phyloP scores from a whole-genome alignment of 2,797 vertebrate species.

The Sus cebifrons region DNA sequence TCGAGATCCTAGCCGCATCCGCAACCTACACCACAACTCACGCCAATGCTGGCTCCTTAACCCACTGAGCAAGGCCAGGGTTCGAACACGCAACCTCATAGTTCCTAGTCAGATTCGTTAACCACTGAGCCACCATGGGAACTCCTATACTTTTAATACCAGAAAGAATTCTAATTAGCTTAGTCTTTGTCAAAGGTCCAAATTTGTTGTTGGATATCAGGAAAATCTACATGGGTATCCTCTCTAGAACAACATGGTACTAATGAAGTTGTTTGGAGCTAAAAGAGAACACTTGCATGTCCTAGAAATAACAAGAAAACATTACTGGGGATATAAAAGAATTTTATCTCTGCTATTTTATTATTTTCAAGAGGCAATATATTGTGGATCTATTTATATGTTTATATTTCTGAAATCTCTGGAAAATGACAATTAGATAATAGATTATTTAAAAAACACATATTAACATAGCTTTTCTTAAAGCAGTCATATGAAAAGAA shows the following conservation, averaged over 20 bases:
- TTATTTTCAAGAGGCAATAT: background rate
- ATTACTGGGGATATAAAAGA: background rate
- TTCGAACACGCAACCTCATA: too few species aligned
- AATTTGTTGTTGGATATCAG: background rate
- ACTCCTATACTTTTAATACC: background rate
- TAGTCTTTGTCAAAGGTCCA: background rate
- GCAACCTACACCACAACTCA: too few species aligned
- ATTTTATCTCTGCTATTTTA: background rate
- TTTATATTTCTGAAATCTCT: background rate
- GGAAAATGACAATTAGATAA: conserved; percentile 10
- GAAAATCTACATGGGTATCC: background rate
- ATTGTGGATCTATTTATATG: background rate
- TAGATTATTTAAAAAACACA: background rate
- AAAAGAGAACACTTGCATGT: background rate
- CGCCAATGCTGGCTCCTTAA: too few species aligned
- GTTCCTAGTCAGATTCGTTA: too few species aligned
- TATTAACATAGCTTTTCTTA: background rate
- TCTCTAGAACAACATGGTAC: background rate
- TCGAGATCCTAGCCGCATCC: too few species aligned
- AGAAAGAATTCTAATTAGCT: background rate
- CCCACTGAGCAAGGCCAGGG: too few species aligned
- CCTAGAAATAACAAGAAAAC: background rate
- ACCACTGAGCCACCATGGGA: too few species aligned
- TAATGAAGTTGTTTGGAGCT: background rate
- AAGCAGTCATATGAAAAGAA: background rate